These are phyloP conservation scores for Daphoenositta chrysoptera DNA, from an alignment of 2,113 vertebrate species.

Conservation along the genomic window DNA sequence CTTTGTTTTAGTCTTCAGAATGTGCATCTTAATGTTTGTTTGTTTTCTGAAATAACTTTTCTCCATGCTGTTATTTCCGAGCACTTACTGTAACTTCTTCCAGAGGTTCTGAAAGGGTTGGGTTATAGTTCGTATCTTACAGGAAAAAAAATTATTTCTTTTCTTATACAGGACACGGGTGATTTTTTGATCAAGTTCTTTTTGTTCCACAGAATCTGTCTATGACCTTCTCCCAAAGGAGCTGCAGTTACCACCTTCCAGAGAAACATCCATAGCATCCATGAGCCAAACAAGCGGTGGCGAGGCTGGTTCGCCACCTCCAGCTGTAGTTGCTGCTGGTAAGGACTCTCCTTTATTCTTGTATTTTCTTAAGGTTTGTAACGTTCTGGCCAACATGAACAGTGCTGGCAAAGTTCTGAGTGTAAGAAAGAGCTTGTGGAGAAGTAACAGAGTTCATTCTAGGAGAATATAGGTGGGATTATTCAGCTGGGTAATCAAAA, in stretches of 20 bases:
- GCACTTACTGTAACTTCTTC: not conserved
- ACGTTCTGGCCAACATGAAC: conserved; percentile 74
- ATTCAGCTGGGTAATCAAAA: not conserved
- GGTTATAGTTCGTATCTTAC: rapidly evolving
- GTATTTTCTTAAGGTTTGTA: not conserved
- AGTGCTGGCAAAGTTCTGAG: conserved; percentile 77
- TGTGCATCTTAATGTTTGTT: not conserved
- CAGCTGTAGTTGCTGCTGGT: conserved; percentile 90
- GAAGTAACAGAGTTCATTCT: conserved; percentile 55
- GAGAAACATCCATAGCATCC: conserved; percentile 82
- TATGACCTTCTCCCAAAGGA: conserved; percentile 97
- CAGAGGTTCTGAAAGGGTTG: not conserved
- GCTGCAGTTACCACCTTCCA: conserved; percentile 88
- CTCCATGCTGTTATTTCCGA: not conserved
- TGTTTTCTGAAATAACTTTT: not conserved
- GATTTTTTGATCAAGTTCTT: not conserved
- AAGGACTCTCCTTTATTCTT: conserved; percentile 72
- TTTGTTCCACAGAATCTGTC: conserved; percentile 82
- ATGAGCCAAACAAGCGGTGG: conserved; percentile 98
- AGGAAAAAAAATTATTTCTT: not conserved
- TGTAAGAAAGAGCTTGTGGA: conserved; percentile 6
- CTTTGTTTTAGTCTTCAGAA: not conserved
- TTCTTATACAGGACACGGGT: not conserved
- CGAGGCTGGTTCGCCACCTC: conserved; percentile 89
- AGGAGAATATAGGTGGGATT: not conserved